phyloP scores from a whole-genome alignment of 2,797 vertebrate genomes.

The Sebastes kiyomatsui region DNA sequence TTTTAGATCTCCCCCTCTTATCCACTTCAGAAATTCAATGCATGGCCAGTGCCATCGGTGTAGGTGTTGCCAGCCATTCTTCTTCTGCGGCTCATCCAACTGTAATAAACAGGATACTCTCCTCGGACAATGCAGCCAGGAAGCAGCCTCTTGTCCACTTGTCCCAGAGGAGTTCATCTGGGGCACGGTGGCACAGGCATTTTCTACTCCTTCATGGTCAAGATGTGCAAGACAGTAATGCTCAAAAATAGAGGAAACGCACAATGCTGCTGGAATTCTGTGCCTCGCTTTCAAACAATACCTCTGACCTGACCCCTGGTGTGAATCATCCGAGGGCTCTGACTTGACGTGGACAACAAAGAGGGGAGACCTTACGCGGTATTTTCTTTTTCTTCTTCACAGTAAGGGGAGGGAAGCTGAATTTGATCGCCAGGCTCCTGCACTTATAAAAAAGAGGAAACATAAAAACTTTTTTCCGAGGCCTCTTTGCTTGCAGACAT shows the following conservation, averaged over 20 bases:
- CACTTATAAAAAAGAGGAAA: constrained; percentile 44
- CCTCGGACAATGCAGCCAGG: constrained; percentile 72
- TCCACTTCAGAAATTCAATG: constrained; percentile 39
- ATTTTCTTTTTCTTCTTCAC: constrained; percentile 7
- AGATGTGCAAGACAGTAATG: constrained; percentile 49
- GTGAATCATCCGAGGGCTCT: constrained; percentile 57
- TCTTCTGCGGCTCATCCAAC: constrained; percentile 49
- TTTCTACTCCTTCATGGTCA: constrained; percentile 46
- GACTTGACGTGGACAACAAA: constrained; percentile 59
- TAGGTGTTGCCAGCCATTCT: constrained; percentile 47
- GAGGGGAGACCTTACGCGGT: constrained; percentile 17
- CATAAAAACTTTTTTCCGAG: constrained; percentile 33
- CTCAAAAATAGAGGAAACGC: constrained; percentile 59
- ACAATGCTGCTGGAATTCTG: constrained; percentile 49
- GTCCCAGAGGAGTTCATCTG: constrained; percentile 52
- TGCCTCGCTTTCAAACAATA: constrained; percentile 60
- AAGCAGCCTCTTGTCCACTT: constrained; percentile 49
- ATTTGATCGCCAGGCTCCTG: neutral
- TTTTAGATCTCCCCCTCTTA: constrained; percentile 33
- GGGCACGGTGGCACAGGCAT: constrained; percentile 16
- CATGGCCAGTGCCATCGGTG: neutral
- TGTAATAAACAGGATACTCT: constrained; percentile 76
- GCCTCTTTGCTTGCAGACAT: constrained; percentile 25
- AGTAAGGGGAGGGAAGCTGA: constrained; percentile 14
- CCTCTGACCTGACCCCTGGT: constrained; percentile 50